Conservation (phyloP, 2,888 invertebrate species). For the Odontocolon sp. region DNA sequence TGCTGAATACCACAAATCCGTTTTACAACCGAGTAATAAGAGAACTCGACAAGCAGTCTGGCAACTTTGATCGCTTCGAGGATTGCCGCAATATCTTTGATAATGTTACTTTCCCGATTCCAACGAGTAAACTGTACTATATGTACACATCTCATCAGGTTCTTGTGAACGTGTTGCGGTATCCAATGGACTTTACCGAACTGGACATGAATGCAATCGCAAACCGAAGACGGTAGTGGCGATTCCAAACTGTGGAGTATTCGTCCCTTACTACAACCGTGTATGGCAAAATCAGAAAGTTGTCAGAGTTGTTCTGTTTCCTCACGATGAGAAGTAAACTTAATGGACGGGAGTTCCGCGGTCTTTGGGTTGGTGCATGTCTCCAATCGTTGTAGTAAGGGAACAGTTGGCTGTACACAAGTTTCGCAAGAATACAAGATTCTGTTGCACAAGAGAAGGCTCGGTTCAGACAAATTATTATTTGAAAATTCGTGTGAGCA, state of each 20-base stretch:
- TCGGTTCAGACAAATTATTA: conserved; percentile 22
- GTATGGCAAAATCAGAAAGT: conserved; percentile 32
- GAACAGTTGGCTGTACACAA: not conserved
- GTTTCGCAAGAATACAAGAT: not conserved
- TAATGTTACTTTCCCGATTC: conserved; percentile 6
- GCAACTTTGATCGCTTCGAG: not conserved
- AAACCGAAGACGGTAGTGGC: not conserved
- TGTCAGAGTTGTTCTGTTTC: not conserved
- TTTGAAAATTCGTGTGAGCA: not conserved
- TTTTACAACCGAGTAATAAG: not conserved
- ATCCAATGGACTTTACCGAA: not conserved
- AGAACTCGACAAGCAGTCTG: conserved; percentile 23
- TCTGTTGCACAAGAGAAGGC: conserved; percentile 6
- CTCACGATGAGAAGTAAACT: not conserved
- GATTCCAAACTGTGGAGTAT: not conserved
- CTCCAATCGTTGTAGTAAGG: too few species aligned
- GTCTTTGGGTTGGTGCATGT: too few species aligned
- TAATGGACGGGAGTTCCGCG: not conserved
- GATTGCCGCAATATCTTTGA: conserved; percentile 20
- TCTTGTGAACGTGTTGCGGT: not conserved
- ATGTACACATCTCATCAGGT: not conserved
- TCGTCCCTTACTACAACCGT: not conserved
- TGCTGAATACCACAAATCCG: conserved; percentile 1
- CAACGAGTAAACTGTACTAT: not conserved
- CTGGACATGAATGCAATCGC: not conserved